Base-by-base conservation (phyloP, 2,888 invertebrate species). In the Ametastegia equiseti region DNA sequence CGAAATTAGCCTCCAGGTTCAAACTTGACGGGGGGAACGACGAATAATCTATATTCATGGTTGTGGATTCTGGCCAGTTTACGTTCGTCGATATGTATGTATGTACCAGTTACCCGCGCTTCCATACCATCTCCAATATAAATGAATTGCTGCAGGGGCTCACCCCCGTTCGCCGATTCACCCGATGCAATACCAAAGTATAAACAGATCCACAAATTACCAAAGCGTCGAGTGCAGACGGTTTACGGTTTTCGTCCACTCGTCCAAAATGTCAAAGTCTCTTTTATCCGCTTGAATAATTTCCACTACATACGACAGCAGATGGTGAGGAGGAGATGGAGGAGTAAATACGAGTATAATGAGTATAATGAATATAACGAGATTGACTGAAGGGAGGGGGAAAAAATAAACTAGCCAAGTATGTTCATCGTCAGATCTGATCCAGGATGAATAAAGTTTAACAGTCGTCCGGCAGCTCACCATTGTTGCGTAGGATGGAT, bases 401-500 rank as follows among this genome's bases (percentile, higher is more conserved):
- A n/a, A n/a, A n/a, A n/a, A n/a, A n/a, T n/a, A n/a, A n/a, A n/a
- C n/a, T n/a, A n/a, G n/a, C n/a, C n/a, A n/a, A n/a, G n/a, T n/a
- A n/a, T 42, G 9, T 42, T 42, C 42, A 9, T 42, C 42, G 42
- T 42, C 42, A 42, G 42, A 9, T 42, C 9, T 42, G 42, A 42
- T 42, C 42, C 42, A 5, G 42, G 9, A 42, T 42, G 9, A 65
- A 39, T 36, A 11, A 19, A 1, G 19, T 39, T 42, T 11, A 39
- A 39, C 23, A 11, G 19, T 23, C 23, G 2, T 27, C 15, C 45
- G 47, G n/a, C 19, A 82, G 88, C 91, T 91, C 86, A 91, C 91
- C 91, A 88, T 89, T 91, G 89, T 90, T 91, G 87, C 90, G 91
- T 84, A 91, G 86, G 86, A 91, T 91, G 83, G 91, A 91, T 81